Evolutionary conservation across 2,113 vertebrate species (phyloP), one percentile per base, ranked within the genome.

Genomic region (Sinocyclocheilus maitianheensis): DNA sequence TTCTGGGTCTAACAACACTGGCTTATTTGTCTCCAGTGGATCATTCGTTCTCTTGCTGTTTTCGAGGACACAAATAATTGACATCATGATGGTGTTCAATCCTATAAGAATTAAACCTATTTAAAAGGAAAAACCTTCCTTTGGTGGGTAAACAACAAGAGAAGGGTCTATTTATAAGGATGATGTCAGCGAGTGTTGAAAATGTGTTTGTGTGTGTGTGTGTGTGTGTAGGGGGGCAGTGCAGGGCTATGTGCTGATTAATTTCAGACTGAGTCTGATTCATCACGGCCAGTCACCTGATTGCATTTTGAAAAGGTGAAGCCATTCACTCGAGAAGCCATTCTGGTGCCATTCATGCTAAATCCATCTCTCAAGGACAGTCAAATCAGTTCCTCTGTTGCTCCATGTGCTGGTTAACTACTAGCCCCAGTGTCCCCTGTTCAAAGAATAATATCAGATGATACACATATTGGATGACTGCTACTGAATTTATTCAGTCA

Each of bases 221-320:
- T 6, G 77, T 80, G 82, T 76, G 37, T 5, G 37, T 12, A 30
- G n/a, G 55, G 65, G 55, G 69, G 58, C 53, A 14, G 40, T 34
- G 9, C 24, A 71, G 16, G 51, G 34, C 37, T n/a, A 43, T 71
- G 22, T 16, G 37, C 62, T 34, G 37, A 84, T 88, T 86, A 69
- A 60, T 67, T 69, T 86, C 69, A 18, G 30, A 53, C 34, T 20
- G 46, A 58, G 43, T 26, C 26, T 51, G 67, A 76, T 79, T 83
- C 46, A 80, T 74, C 62, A 85, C 37, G 9, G 40, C 6, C 37
- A 4, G 82, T 75, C 79, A 87, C 55, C 85, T 87, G 85, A 84
- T 83, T 90, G 82, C 46, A 60, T 55, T 88, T 82, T 74, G 46
- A 77, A 48, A 84, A 86, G 48, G 16, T 84, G 18, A 55, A 26